Evolutionary conservation across 2,113 vertebrate genomes (phyloP), one percentile per base, ranked within the genome.

Genomic region (Sceloporus undulatus): DNA sequence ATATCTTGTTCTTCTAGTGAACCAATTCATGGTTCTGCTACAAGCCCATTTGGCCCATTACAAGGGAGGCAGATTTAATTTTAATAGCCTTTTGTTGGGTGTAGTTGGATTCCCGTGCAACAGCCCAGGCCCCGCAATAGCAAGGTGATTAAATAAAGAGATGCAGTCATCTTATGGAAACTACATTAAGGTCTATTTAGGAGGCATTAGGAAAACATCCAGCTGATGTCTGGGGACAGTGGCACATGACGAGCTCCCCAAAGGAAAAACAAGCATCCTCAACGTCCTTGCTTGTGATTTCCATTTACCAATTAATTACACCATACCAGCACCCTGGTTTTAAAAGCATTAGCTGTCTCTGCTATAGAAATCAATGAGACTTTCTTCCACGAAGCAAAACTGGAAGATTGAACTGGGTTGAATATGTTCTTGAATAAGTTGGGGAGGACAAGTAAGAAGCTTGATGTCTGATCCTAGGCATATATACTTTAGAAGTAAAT

Each of bases 81-180:
- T 81, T 62, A 82, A 75, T 38, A 59, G 38, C 38, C 54, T 76
- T 52, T 82, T 40, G 27, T 79, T 75, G 70, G 54, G 54, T 81
- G 54, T 52, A 81, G 73, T 87, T 81, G 52, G 52, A 7, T 62
- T 87, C 66, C 40, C 21, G 9, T 75, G 56, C 27, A 38, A 62
- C 38, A 48, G 79, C 19, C 38, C 79, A 65, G 14, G 29, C 13
- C 40, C n/a, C 71, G 54, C 73, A 76, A 66, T 77, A 82, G 73
- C 13, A 19, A 40, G 40, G 82, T 88, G 86, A 88, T 83, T 82
- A 76, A 88, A 83, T 77, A 77, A 76, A 82, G 27, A 76, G 56
- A 66, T 38, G 59, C 40, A 76, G 5, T 42, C 71, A 48, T 87
- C 56, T 82, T 40, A 76, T 13, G 7, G 71, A 87, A 87, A 87